Evolutionary conservation across 2,888 invertebrate genomes (phyloP).

Genomic region (Sinohyriopsis cumingii): DNA sequence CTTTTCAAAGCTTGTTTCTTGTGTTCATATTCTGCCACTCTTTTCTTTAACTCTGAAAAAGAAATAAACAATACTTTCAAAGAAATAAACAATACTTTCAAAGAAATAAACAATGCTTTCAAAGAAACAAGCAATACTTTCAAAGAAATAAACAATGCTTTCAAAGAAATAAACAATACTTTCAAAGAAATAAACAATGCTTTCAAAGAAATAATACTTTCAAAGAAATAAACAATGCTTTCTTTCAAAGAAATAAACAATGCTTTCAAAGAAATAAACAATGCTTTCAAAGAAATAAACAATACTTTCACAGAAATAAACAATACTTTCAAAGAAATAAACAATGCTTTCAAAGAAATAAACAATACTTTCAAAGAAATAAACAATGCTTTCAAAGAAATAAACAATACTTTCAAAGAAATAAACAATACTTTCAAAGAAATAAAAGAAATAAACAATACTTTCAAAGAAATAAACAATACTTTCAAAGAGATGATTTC

Average conservation of each 20-base stretch:
- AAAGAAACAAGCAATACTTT: too few relatives aligned
- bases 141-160: too few relatives aligned
- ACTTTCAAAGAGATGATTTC: neutral
- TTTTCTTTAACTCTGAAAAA: slow-evolving; percentile 49
- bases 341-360: slow-evolving; percentile 11
- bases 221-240: too few relatives aligned
- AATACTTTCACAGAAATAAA: slow-evolving; percentile 8
- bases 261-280: neutral
- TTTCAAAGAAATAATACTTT: neutral
- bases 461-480: slow-evolving; percentile 10
- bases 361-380: slow-evolving; percentile 10
- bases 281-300: slow-evolving; percentile 12
- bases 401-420: slow-evolving; percentile 9
- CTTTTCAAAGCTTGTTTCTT: slow-evolving; percentile 48
- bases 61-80: neutral
- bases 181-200: too few relatives aligned
- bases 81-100: neutral
- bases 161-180: neutral
- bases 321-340: slow-evolving; percentile 11
- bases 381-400: slow-evolving; percentile 11
- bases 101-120: neutral
- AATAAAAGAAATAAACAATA: slow-evolving; percentile 12
- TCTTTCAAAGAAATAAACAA: too few relatives aligned
- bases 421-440: too few relatives aligned
- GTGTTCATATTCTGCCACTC: slow-evolving; percentile 51